Conservation (phyloP, 2,113 vertebrate genomes). For the Poeciliopsis prolifica region DNA sequence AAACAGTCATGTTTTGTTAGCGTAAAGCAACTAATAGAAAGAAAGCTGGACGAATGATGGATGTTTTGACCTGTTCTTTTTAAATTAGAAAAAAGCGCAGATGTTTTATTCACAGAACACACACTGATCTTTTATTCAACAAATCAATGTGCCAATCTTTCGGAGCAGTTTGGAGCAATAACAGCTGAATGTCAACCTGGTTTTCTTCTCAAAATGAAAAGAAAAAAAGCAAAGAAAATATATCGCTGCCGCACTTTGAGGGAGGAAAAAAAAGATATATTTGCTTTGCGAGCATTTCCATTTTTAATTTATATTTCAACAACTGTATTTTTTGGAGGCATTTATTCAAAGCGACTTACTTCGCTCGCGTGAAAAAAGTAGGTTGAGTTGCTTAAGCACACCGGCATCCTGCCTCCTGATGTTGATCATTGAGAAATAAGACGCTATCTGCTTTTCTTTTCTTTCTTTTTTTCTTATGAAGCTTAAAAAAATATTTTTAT, state of each 20-base stretch:
- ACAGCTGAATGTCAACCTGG: constrained; percentile 35
- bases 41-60: constrained; percentile 23
- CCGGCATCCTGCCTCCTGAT: not conserved
- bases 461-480: no score
- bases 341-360: constrained; percentile 40
- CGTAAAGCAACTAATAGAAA: not conserved
- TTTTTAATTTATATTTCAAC: constrained; percentile 29
- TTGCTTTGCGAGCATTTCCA: constrained; percentile 38
- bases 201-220: constrained; percentile 46
- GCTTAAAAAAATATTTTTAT: not conserved
- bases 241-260: constrained; percentile 46
- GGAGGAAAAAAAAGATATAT: not conserved
- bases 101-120: constrained; percentile 58
- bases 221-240: constrained; percentile 43
- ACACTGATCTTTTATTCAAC: constrained; percentile 45
- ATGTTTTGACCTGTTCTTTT: constrained; percentile 56
- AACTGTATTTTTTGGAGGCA: constrained; percentile 8
- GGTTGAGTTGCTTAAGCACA: constrained; percentile 12
- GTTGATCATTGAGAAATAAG: not conserved
- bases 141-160: constrained; percentile 21
- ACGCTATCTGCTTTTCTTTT: no score
- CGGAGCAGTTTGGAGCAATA: constrained; percentile 25
- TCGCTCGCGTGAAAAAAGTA: not conserved
- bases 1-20: not conserved
- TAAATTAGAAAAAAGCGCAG: constrained; percentile 31